A percentile compares a stretch with the other conserved stretches of the same genome.
Conservation (phyloP, 2,113 vertebrate species). For the Psilopsiagon aymara region DNA sequence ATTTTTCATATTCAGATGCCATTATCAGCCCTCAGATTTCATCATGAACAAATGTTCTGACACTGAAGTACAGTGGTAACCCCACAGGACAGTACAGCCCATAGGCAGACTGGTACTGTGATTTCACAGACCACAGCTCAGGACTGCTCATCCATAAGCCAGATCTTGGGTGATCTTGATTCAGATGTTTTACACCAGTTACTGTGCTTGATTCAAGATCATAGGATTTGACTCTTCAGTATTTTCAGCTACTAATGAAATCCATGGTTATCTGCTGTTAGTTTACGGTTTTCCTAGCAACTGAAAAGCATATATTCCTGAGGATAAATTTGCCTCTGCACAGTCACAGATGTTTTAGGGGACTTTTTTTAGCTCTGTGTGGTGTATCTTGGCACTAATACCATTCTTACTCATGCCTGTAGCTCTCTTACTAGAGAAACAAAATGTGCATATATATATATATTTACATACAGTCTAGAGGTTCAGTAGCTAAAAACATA, state of each 20-base stretch:
- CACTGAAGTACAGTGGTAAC: accelerated
- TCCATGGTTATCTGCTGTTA: neutral
- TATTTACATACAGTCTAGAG: neutral
- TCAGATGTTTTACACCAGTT: neutral
- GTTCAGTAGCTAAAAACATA: neutral
- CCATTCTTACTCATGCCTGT: neutral
- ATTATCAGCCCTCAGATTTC: neutral
- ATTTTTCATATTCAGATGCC: neutral
- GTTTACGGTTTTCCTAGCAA: neutral
- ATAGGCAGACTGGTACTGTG: neutral
- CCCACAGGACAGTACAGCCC: neutral
- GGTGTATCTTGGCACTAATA: neutral
- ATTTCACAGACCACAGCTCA: neutral
- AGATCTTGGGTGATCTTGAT: neutral
- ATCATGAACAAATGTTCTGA: neutral
- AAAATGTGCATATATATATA: accelerated
- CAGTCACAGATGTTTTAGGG: neutral
- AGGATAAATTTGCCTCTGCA: neutral
- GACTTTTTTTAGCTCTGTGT: neutral
- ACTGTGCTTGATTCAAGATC: neutral
- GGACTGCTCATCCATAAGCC: neutral
- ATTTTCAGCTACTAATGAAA: neutral
- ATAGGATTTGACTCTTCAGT: neutral
- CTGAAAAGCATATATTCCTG: neutral
- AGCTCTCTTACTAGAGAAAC: neutral